These are phyloP conservation scores for Acrocephalus scirpaceus DNA, from an alignment of 2,797 vertebrate genomes.

Conservation along the genomic window DNA sequence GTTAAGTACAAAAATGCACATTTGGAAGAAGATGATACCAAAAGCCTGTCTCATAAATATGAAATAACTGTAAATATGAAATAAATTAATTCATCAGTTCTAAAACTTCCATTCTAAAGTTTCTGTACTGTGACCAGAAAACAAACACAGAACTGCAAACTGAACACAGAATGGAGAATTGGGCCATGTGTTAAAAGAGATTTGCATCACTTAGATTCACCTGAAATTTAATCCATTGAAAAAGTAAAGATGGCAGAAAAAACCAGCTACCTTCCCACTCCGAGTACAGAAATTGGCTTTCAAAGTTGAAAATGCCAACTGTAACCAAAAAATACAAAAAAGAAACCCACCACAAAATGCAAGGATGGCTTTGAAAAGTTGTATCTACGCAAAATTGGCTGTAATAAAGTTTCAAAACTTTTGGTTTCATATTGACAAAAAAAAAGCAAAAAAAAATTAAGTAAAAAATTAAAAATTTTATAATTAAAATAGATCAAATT, in stretches of 20 bases:
- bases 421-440: background rate
- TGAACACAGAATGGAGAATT: background rate
- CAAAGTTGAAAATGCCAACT: background rate
- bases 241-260: background rate
- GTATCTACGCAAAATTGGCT: rapidly evolving
- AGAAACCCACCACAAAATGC: background rate
- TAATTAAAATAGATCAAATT: background rate
- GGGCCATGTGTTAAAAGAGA: background rate
- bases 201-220: background rate
- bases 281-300: background rate
- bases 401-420: background rate
- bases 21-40: background rate
- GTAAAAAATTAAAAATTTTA: background rate
- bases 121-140: background rate
- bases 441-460: background rate
- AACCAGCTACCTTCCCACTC: background rate
- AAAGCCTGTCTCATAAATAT: background rate
- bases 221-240: background rate
- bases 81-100: background rate
- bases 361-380: background rate
- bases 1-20: background rate
- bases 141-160: background rate
- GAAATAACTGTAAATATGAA: background rate
- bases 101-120: background rate
- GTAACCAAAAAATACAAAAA: background rate